Base-by-base conservation (phyloP, 2,797 vertebrate species). In the Sphenopsis melanotis region DNA sequence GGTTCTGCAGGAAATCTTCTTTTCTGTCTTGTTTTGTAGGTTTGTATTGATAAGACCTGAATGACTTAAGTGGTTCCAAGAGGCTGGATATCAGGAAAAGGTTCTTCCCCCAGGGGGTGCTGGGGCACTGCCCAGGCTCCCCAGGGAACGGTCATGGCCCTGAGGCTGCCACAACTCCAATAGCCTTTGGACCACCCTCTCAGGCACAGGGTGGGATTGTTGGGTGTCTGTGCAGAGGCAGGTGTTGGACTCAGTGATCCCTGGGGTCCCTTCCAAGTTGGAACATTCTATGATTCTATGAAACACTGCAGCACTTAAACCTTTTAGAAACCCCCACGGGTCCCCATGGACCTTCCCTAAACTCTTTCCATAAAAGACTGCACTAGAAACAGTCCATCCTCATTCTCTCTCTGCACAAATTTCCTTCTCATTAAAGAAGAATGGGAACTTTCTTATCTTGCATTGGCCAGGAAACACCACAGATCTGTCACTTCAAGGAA, bases 141-240 rank as follows among this genome's bases (percentile, higher is more conserved):
- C n/a, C 29, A 39, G 59, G 29, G 44, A 29, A 42, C 12, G 16
- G 36, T 4, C n/a, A 57, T 0, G 0, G 29, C 23, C 37, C 6
- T 7, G 4, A 27, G 13, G 13, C n/a, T 74, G 16, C 37, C 39
- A 30, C 3, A 80, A 6, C 39, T 74, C 29, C 46, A 52, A 34
- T 3, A 34, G 17, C 1, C 0, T 44, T 57, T 44, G 76, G 44
- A 37, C 13, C 5, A 5, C 1, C 2, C 44, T 71, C 37, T 30
- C 29, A 68, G 39, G 47, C 20, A 30, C 41, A 36, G 56, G 11
- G 11, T 19, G 44, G 44, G 66, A 9, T 44, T 64, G 32, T 21
- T n/a, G 11, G 37, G 16, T 34, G 29, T 22, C 46, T 74, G 29
- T 11, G 17, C 29, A 46, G 24, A 39, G 59, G 13, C n/a, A 34